Evolutionary conservation across 2,797 vertebrate genomes (phyloP).

Genomic region (Lerista edwardsae): DNA sequence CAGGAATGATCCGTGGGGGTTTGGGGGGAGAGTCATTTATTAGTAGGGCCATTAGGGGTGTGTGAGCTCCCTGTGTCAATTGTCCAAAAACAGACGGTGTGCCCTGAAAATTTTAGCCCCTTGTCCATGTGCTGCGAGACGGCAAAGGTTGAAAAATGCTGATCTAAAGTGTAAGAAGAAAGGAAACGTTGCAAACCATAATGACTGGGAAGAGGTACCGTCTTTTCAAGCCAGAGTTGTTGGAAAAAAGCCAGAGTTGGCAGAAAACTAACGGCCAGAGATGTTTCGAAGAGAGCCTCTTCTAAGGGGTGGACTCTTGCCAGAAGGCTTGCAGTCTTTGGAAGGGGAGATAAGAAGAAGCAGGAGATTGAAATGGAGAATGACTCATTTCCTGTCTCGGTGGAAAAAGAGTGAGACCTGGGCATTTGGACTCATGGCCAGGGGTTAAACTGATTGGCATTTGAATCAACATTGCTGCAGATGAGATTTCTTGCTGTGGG

Average conservation of each 20-base stretch:
- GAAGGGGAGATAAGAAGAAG: not conserved
- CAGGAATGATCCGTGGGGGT: too few relatives aligned
- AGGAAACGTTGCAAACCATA: not conserved
- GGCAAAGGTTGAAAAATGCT: too few relatives aligned
- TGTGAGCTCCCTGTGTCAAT: too few relatives aligned
- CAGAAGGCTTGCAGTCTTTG: not conserved
- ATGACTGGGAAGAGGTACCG: not conserved
- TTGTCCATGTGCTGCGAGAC: too few relatives aligned
- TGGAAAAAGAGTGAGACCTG: not conserved
- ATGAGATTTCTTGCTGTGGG: not conserved
- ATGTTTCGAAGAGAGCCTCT: not conserved
- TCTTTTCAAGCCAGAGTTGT: fast-evolving
- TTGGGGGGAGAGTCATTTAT: too few relatives aligned
- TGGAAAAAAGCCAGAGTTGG: too few relatives aligned
- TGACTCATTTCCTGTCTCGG: fast-evolving
- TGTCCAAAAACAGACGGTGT: too few relatives aligned
- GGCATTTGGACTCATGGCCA: not conserved
- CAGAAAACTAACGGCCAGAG: not conserved
- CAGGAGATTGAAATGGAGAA: not conserved
- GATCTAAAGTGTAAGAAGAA: not conserved
- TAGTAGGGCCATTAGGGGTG: too few relatives aligned
- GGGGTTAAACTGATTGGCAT: not conserved
- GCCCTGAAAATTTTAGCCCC: too few relatives aligned
- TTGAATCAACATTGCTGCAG: not conserved
- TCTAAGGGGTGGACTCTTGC: not conserved